A percentile compares a stretch with the other conserved stretches of the same genome.
Conservation (phyloP, 2,888 invertebrate genomes). For the Drosophila macrospina region DNA sequence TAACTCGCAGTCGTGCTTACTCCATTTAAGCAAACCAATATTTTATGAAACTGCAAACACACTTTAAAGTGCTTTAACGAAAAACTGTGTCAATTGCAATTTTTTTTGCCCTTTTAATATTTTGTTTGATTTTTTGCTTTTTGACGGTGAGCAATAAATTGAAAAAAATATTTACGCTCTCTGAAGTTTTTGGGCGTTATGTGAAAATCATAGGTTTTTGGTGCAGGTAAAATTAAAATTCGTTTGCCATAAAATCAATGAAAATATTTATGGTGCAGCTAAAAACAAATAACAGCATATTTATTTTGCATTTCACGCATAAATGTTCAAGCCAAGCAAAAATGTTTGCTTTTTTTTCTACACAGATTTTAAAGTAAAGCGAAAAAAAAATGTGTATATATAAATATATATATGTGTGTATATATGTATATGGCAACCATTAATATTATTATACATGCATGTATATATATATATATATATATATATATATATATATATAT, state of each 20-base stretch:
- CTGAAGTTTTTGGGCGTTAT: not conserved
- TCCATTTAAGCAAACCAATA: not conserved
- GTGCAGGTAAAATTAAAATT: slow-evolving; percentile 55
- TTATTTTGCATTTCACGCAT: slow-evolving; percentile 60
- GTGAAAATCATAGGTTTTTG: slow-evolving; percentile 20
- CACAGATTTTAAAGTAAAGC: slow-evolving; percentile 34
- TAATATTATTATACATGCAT: slow-evolving; percentile 30
- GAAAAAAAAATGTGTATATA: slow-evolving; percentile 17
- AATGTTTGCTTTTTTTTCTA: not conserved
- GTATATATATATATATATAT: slow-evolving; percentile 3
- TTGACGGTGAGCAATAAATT: slow-evolving; percentile 14
- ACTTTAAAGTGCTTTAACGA: slow-evolving; percentile 1
- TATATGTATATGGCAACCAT: not conserved
- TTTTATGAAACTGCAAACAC: not conserved
- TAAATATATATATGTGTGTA: not conserved
- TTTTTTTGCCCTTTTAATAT: not conserved
- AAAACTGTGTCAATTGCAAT: slow-evolving; percentile 1
- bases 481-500: not conserved
- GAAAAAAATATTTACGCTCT: slow-evolving; percentile 3
- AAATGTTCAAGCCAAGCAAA: slow-evolving; percentile 50
- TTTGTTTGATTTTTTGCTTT: too few relatives aligned
- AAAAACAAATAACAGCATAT: slow-evolving; percentile 61
- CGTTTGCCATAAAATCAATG: slow-evolving; percentile 67
- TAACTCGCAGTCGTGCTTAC: not conserved
- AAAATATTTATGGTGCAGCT: slow-evolving; percentile 66